These are phyloP conservation scores for Zaprionus lachaisei DNA, from an alignment of 1,140 invertebrate species.

Conservation along the genomic window DNA sequence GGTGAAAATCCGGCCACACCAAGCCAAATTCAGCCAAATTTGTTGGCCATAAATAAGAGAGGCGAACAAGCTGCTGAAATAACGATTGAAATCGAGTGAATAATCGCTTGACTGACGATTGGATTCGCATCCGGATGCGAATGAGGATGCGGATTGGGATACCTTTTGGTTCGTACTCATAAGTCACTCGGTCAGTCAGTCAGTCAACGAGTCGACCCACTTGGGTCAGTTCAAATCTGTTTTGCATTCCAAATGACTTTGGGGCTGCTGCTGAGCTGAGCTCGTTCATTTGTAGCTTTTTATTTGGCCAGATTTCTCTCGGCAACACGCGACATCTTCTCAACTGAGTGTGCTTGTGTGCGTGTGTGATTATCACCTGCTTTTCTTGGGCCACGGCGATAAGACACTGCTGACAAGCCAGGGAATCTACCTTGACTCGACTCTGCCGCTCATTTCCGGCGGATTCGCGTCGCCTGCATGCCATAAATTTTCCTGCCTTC, in stretches of 20 bases:
- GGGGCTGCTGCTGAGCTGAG: conserved; percentile 13
- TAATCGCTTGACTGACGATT: conserved; percentile 37
- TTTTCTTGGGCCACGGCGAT: conserved; percentile 45
- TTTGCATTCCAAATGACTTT: conserved; percentile 42
- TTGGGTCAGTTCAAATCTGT: conserved; percentile 25
- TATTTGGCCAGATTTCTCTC: conserved; percentile 12
- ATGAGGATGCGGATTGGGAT: background rate
- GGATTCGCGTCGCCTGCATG: conserved; percentile 62
- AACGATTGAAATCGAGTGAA: conserved; percentile 49
- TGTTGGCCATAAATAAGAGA: conserved; percentile 11
- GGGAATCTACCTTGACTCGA: conserved; percentile 3
- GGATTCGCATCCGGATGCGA: conserved; percentile 9
- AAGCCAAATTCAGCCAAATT: background rate
- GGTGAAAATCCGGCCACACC: background rate
- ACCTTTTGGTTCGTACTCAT: background rate
- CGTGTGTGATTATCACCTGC: conserved; percentile 74
- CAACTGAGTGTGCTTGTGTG: conserved; percentile 4
- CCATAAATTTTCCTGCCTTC: conserved; percentile 71
- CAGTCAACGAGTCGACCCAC: background rate
- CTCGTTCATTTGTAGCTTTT: conserved; percentile 16
- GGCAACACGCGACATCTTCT: background rate
- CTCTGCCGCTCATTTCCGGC: conserved; percentile 67
- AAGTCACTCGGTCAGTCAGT: conserved; percentile 7
- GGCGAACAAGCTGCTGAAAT: conserved; percentile 19
- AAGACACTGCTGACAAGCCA: conserved; percentile 22